phyloP scores from a whole-genome alignment of 2,797 vertebrate genomes.

The Amblyopsis hoosieri region DNA sequence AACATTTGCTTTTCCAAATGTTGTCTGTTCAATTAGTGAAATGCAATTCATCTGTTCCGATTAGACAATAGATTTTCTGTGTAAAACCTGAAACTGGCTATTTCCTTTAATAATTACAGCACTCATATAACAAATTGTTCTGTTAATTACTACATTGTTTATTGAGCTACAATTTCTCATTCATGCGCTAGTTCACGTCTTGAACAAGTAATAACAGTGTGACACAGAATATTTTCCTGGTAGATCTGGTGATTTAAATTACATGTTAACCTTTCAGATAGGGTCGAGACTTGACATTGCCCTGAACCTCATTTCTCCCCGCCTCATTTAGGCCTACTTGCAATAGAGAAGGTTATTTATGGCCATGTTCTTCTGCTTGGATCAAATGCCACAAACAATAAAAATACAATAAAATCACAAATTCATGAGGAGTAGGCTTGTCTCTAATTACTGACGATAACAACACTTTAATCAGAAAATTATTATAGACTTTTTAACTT shows the following conservation, averaged over 20 bases:
- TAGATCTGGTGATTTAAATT: conserved; percentile 29
- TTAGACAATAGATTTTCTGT: conserved; percentile 72
- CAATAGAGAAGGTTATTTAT: conserved; percentile 63
- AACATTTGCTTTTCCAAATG: conserved; percentile 80
- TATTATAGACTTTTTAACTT: no score
- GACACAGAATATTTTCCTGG: background rate
- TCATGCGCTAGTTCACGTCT: conserved; percentile 35
- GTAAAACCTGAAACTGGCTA: conserved; percentile 54
- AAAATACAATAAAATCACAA: conserved; percentile 23
- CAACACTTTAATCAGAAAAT: no score
- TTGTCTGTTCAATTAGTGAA: conserved; percentile 71
- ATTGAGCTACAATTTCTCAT: conserved; percentile 41
- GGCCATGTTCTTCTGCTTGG: conserved; percentile 14
- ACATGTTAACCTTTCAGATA: conserved; percentile 14
- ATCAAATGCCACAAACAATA: conserved; percentile 31
- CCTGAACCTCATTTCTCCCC: conserved; percentile 59
- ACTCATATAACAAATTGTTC: conserved; percentile 38
- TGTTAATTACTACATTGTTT: conserved; percentile 43
- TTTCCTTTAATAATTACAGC: conserved; percentile 48
- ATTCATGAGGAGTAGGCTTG: conserved; percentile 14
- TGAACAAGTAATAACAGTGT: background rate
- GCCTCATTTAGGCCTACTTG: conserved; percentile 67
- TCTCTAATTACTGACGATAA: no score
- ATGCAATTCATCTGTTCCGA: conserved; percentile 59
- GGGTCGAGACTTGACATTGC: conserved; percentile 56